Base-by-base conservation (phyloP, 1,140 invertebrate genomes). In the Ectropis grisescens region DNA sequence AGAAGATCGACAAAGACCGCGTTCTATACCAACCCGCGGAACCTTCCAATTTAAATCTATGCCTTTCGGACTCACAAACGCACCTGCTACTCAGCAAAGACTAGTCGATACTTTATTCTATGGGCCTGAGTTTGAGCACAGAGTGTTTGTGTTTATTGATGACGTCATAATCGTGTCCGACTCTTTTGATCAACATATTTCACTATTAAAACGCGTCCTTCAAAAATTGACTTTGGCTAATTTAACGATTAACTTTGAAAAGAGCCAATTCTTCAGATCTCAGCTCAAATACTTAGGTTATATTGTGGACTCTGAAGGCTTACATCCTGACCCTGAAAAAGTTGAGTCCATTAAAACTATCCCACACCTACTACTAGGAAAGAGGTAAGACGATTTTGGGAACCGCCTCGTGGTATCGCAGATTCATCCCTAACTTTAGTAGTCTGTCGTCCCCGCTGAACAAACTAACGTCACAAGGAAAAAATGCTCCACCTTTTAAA, bases 321-420 rank as follows among this genome's bases (percentile, higher is more conserved):
- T 83, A 2, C 11, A 29, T 7, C 56, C 59, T 1, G 60, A 80
- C 32, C 49, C 61, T 1, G 37, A 47, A 11, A 80, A 81, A 47
- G 54, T 81, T 11, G 19, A 41, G 10, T 62, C 72, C 2, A 68
- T 83, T 11, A 14, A 40, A 11, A 70, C 16, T 61, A 59, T 36
- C 57, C 60, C 1, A 32, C 13, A 10, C 75, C 74, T 7, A 53
- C 33, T 29, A 69, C 41, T 36, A 32, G 56, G 2, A 62, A 68
- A 24, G 58, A 82, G 23, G 15, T 85, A 0, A 39, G 71, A 27
- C 12, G 53, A 14, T 85, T 86, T 41, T 85, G 1, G 84, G 85
- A 2, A 43, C 85, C 13, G 46, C 55, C 1, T 54, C 60, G 1
- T 85, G 71, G 51, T 82, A 82, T 41, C 27, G 60, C 13, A 33